phyloP scores from a whole-genome alignment of 2,888 invertebrate species.

The Sminthurinus aureus region DNA sequence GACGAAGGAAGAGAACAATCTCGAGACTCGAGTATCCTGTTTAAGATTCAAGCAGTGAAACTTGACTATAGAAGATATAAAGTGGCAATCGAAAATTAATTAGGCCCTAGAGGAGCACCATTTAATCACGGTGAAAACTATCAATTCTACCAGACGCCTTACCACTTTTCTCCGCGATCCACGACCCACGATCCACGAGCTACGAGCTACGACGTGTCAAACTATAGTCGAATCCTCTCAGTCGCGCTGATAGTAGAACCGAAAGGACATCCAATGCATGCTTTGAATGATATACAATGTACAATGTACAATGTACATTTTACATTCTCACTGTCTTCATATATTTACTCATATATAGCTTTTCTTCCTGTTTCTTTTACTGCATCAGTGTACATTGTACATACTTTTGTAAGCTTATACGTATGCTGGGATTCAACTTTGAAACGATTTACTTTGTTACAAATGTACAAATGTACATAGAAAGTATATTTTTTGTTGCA shows the following conservation, averaged over 20 bases:
- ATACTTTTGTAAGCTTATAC: not conserved
- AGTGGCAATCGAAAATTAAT: conserved; percentile 63
- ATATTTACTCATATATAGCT: not conserved
- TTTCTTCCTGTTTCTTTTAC: not conserved
- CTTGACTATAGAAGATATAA: conserved; percentile 48
- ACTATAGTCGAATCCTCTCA: not conserved
- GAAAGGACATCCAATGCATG: no score
- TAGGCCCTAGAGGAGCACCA: conserved; percentile 61
- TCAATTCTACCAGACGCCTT: conserved; percentile 35
- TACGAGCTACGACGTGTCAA: conserved; percentile 21
- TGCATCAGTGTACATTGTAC: not conserved
- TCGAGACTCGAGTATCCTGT: not conserved
- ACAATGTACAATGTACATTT: no score
- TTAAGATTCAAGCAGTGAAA: conserved; percentile 27
- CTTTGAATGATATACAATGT: no score
- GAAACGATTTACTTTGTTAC: no score
- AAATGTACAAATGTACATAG: no score
- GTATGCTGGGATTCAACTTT: not conserved
- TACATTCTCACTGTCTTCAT: no score
- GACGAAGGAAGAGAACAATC: no score
- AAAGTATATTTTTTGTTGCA: no score
- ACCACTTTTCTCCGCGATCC: not conserved
- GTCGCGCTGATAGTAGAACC: no score
- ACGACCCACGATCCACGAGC: not conserved
- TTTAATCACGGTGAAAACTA: conserved; percentile 50